phyloP scores from a whole-genome alignment of 2,797 vertebrate species.

The Eremophila alpestris region DNA sequence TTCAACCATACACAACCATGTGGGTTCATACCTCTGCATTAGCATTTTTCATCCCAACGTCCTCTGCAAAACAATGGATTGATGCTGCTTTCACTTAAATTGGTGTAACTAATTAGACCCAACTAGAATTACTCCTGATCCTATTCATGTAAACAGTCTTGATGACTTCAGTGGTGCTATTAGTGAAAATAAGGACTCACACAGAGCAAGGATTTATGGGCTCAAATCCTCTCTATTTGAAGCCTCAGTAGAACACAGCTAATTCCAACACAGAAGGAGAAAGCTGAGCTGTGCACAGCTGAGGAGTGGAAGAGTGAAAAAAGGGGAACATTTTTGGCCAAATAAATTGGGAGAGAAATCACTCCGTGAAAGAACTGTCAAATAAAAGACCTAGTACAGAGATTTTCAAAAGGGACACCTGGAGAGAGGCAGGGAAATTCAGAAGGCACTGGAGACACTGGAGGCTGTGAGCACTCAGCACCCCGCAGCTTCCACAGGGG shows the following conservation, averaged over 20 bases:
- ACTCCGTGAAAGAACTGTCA: not conserved
- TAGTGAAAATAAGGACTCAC: constrained; percentile 58
- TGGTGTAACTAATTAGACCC: constrained; percentile 62
- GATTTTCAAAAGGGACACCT: not conserved
- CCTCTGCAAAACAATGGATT: constrained; percentile 27
- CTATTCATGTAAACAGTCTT: constrained; percentile 60
- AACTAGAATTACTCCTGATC: constrained; percentile 59
- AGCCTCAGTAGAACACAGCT: constrained; percentile 34
- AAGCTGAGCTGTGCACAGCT: not conserved
- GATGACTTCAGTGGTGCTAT: constrained; percentile 57
- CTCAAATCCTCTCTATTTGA: constrained; percentile 45
- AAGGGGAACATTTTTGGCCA: not conserved
- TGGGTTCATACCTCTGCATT: not conserved
- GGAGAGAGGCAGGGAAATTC: not conserved
- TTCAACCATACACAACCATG: constrained; percentile 34
- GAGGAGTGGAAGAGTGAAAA: not conserved
- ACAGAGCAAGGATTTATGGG: constrained; percentile 55
- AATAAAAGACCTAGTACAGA: not conserved
- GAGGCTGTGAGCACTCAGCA: not conserved
- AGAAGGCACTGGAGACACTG: not conserved
- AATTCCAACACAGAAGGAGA: not conserved
- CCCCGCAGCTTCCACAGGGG: not conserved
- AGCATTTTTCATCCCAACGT: constrained; percentile 9
- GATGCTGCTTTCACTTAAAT: constrained; percentile 49
- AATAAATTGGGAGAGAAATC: not conserved